Evolutionary conservation across 2,888 invertebrate species (phyloP).

Genomic region (Anagyrus pseudococci): DNA sequence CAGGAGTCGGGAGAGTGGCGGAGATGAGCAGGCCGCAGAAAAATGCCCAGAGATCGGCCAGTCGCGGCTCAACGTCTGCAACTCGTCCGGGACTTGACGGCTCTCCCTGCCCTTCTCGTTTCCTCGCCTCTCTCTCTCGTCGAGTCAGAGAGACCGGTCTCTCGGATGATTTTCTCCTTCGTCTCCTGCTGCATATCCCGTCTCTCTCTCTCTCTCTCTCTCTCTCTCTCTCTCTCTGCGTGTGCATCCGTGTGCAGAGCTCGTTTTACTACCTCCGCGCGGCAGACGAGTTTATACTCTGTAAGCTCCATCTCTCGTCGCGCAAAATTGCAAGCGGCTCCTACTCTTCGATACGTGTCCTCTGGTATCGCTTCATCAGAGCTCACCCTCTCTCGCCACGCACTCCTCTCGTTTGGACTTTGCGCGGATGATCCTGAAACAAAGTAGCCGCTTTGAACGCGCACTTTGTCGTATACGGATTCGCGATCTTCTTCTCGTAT

Average conservation of each 20-base stretch:
- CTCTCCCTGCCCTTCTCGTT: conserved; percentile 21
- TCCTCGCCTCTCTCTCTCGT: neutral
- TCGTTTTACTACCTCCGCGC: neutral
- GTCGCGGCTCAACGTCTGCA: conserved; percentile 36
- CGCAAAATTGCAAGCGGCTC: too few relatives aligned
- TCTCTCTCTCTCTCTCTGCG: too few relatives aligned
- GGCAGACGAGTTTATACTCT: neutral
- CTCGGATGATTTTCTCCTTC: conserved; percentile 7
- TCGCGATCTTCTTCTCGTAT: too few relatives aligned
- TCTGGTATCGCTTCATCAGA: too few relatives aligned
- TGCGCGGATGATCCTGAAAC: too few relatives aligned
- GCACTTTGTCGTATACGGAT: too few relatives aligned
- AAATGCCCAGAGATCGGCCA: conserved; percentile 6
- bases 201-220: too few relatives aligned
- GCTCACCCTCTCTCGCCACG: too few relatives aligned
- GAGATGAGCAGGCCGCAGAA: conserved; percentile 9
- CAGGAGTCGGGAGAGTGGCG: conserved; percentile 16
- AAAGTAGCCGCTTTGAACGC: too few relatives aligned
- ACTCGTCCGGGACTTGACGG: conserved; percentile 34
- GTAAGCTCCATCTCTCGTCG: too few relatives aligned
- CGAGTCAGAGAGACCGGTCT: neutral
- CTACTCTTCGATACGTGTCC: too few relatives aligned
- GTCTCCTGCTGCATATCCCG: neutral
- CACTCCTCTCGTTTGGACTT: too few relatives aligned
- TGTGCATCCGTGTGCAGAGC: neutral